Evolutionary conservation across 2,888 invertebrate species (phyloP).

Genomic region (Cabera pusaria): DNA sequence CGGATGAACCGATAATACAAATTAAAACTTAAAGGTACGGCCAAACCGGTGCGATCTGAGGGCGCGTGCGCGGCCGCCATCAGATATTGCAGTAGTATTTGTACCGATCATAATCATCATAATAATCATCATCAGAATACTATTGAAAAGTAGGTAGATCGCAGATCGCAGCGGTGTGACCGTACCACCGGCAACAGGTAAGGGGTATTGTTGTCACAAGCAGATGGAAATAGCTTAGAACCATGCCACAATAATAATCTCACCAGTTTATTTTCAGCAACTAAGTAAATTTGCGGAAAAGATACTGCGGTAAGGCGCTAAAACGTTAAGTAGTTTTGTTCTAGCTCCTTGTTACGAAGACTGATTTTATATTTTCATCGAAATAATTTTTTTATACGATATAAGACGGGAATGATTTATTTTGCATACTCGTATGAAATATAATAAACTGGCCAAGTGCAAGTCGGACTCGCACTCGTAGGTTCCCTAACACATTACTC

Average conservation of each 20-base stretch:
- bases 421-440: constrained; percentile 18
- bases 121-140: too few species aligned
- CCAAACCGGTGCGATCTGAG: too few species aligned
- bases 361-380: constrained; percentile 20
- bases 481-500: too few species aligned
- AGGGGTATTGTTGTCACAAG: constrained; percentile 13
- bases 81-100: too few species aligned
- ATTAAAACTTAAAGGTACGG: too few species aligned
- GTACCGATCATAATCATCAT: too few species aligned
- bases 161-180: too few species aligned
- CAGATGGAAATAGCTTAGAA: constrained; percentile 22
- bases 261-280: neutral
- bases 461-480: too few species aligned
- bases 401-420: constrained; percentile 18
- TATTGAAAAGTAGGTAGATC: too few species aligned
- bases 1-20: too few species aligned
- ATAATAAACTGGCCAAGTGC: too few species aligned
- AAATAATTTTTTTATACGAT: constrained; percentile 20
- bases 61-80: too few species aligned
- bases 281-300: neutral
- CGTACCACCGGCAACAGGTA: constrained; percentile 26
- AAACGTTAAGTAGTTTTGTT: constrained; percentile 1
- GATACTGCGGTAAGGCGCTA: constrained; percentile 4
- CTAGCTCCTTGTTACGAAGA: constrained; percentile 6
- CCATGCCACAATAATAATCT: constrained; percentile 2